These are phyloP conservation scores for Ceratothoa steindachneri DNA, from an alignment of 2,888 invertebrate genomes.

Conservation along the genomic window DNA sequence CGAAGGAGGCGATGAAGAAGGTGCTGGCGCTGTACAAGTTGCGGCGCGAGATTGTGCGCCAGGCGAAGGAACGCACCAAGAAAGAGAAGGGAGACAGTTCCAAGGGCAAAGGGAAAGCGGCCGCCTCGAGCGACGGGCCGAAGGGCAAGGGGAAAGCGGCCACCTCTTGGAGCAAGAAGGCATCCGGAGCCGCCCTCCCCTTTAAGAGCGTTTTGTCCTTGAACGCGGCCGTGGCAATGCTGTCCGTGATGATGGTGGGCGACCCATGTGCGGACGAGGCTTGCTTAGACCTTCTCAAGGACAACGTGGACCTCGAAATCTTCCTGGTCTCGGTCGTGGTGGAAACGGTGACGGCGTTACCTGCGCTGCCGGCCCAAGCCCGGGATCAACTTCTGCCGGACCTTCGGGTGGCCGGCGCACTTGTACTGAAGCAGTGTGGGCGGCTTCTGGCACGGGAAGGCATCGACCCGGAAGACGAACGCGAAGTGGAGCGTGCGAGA, in stretches of 20 bases:
- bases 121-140: no score
- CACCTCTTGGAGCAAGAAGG: background rate
- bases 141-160: constrained; percentile 4
- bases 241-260: constrained; percentile 6
- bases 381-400: constrained; percentile 28
- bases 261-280: background rate
- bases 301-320: constrained; percentile 27
- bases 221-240: constrained; percentile 22
- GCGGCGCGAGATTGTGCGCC: constrained; percentile 26
- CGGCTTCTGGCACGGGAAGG: background rate
- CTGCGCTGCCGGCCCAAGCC: constrained; percentile 17
- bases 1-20: constrained; percentile 18
- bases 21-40: constrained; percentile 32
- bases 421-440: constrained; percentile 26
- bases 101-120: background rate
- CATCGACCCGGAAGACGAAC: constrained; percentile 22
- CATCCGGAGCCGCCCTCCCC: background rate
- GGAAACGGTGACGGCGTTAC: constrained; percentile 12
- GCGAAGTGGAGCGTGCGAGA: constrained; percentile 24
- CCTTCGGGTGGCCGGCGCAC: constrained; percentile 17
- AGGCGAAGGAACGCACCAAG: constrained; percentile 28
- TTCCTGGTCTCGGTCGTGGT: constrained; percentile 28
- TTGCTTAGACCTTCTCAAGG: constrained; percentile 11
- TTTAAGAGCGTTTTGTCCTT: constrained; percentile 27
- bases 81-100: constrained; percentile 20